phyloP scores from a whole-genome alignment of 2,797 vertebrate species.

The Lepilemur septentrionalis region DNA sequence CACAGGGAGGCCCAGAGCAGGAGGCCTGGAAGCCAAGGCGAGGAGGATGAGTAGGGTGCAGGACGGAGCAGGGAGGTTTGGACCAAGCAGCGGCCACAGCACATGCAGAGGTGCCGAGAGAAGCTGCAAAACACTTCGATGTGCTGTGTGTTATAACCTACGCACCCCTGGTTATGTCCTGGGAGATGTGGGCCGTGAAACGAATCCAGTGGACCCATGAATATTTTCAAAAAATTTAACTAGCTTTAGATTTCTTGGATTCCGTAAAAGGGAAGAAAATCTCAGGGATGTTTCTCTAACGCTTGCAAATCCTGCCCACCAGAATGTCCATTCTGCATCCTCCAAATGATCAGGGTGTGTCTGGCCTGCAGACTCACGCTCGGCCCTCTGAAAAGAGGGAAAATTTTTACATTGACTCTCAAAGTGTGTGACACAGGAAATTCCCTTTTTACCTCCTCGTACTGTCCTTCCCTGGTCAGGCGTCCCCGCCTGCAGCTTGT shows the following conservation, averaged over 20 bases:
- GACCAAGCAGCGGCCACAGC: background rate
- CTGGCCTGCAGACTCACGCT: background rate
- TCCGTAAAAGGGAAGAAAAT: background rate
- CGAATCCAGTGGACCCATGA: background rate
- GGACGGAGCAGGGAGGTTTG: background rate
- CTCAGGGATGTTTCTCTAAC: background rate
- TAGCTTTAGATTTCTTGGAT: background rate
- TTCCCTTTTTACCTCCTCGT: background rate
- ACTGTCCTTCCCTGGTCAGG: background rate
- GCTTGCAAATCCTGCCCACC: background rate
- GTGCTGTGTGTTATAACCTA: no score
- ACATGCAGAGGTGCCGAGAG: rapidly evolving
- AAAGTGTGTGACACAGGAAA: no score
- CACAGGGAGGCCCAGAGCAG: background rate
- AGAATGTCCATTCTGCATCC: background rate
- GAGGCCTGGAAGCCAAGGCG: background rate
- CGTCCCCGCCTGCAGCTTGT: background rate
- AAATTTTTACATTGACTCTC: background rate
- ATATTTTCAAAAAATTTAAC: background rate
- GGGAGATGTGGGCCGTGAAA: background rate
- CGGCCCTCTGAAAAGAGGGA: background rate
- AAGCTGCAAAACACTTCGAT: background rate
- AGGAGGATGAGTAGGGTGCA: background rate
- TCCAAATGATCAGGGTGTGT: background rate
- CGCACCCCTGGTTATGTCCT: background rate